Evolutionary conservation across 2,797 vertebrate species (phyloP).

Genomic region (Silurus lanzhouensis): DNA sequence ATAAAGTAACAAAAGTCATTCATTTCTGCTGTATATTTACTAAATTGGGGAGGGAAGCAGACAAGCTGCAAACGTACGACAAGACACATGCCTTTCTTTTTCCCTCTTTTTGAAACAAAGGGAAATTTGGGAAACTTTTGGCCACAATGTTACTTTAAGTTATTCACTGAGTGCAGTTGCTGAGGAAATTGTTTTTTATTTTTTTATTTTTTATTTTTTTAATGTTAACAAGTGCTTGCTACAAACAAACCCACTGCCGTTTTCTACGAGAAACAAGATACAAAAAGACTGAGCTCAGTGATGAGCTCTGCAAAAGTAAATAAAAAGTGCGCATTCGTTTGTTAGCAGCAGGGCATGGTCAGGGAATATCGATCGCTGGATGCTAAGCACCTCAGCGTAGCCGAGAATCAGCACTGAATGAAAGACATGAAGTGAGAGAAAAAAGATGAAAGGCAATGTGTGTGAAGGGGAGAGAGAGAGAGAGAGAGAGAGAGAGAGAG

Average conservation of each 20-base stretch:
- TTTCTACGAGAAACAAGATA: neutral
- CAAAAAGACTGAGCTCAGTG: neutral
- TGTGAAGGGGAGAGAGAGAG: neutral
- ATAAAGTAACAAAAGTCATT: neutral
- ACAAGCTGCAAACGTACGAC: neutral
- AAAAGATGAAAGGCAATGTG: constrained; percentile 4
- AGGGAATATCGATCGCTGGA: constrained; percentile 35
- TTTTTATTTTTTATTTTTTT: too few species aligned
- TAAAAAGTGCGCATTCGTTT: neutral
- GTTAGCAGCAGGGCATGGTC: constrained; percentile 27
- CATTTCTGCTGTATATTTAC: neutral
- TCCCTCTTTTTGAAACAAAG: neutral
- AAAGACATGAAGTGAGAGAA: constrained; percentile 5
- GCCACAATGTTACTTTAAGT: neutral
- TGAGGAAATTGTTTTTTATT: too few species aligned
- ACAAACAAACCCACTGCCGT: neutral
- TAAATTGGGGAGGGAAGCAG: neutral
- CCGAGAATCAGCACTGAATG: constrained; percentile 8
- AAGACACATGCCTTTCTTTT: neutral
- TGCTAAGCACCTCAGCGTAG: constrained; percentile 29
- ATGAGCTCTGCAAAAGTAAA: neutral
- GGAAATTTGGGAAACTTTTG: neutral
- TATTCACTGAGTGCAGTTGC: neutral
- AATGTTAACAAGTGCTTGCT: neutral
- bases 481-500: neutral